Base-by-base conservation (phyloP, 2,797 vertebrate species). In the Serranus cabrilla region DNA sequence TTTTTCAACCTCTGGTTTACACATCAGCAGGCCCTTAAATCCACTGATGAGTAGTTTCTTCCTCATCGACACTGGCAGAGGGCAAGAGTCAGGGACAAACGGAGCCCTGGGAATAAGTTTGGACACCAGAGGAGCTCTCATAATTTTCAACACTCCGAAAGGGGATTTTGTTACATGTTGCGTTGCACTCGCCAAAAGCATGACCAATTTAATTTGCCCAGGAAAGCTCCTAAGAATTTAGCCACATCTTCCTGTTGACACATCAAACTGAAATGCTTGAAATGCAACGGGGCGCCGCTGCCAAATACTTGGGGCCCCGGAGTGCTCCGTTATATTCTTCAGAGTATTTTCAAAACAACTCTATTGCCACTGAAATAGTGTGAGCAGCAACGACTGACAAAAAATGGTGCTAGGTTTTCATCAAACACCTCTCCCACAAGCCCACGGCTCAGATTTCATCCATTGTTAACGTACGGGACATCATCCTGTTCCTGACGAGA, bases 221-320 rank as follows among this genome's bases (percentile, higher is more conserved):
- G 80, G 75, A 84, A 89, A 89, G 78, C 78, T 84, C 23, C 23
- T 72, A 79, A 65, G 84, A 84, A 84, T 84, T 85, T 54, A 61
- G 85, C 80, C 58, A 84, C 45, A 54, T 92, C 85, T 86, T 89
- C 85, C 78, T 79, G 83, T 83, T 94, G 93, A 95, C 91, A 89
- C 92, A 92, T 87, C 76, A 81, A 86, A 79, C 59, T 87, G 51
- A 91, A 88, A 91, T 91, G 91, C 71, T 64, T 90, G 83, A 91
- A 93, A 94, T 93, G 90, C 83, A 63, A 65, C 5, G 20, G 45
- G 37, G 71, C 71, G 82, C 86, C 54, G 56, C 65, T 83, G 83
- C 86, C 89, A 92, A 91, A 63, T 54, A 60, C 54, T 74, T 7
- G 47, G 59, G 64, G n/a, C 37, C 59, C 55, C 23, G 5, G 46